Evolutionary conservation across 37 sponge, comb jelly and placozoan genomes (phyloP).

Genomic region (Oscarella lobularis): DNA sequence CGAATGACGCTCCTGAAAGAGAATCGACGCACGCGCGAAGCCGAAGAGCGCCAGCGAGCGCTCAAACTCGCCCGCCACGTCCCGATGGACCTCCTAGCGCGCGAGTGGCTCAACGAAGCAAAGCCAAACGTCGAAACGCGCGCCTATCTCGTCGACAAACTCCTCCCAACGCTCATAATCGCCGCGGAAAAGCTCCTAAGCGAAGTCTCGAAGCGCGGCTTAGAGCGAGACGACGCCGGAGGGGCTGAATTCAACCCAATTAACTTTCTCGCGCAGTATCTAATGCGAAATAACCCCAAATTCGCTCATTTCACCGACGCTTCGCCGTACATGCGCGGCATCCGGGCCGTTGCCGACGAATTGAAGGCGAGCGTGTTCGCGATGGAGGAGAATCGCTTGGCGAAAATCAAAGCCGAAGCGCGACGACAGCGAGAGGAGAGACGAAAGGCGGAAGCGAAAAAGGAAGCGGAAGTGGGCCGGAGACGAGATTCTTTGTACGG

Average conservation of each 20-base stretch:
- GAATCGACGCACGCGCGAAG: background rate
- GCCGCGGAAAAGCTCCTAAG: constrained; percentile 65
- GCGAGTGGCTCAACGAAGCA: constrained; percentile 46
- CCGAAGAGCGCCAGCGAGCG: background rate
- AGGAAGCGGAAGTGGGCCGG: constrained; percentile 15
- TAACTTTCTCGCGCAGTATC: constrained; percentile 82
- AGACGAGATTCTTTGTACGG: background rate
- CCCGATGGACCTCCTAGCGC: constrained; percentile 53
- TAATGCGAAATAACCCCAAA: constrained; percentile 94
- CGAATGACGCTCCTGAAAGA: background rate
- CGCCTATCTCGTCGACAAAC: constrained; percentile 47
- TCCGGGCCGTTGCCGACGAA: constrained; percentile 25
- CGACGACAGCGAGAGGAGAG: constrained; percentile 29
- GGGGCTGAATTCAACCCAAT: constrained; percentile 80
- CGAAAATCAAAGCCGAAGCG: constrained; percentile 25
- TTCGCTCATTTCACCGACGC: constrained; percentile 47
- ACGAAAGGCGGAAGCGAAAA: constrained; percentile 10
- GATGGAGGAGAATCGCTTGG: constrained; percentile 36
- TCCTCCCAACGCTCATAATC: constrained; percentile 62
- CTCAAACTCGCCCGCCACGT: constrained; percentile 7
- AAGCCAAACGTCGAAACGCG: constrained; percentile 11
- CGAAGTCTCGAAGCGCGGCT: constrained; percentile 31
- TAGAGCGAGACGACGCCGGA: constrained; percentile 18
- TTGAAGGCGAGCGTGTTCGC: constrained; percentile 23
- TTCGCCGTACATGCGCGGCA: constrained; percentile 52